phyloP scores from a whole-genome alignment of 2,113 vertebrate species.

The Carollia perspicillata region DNA sequence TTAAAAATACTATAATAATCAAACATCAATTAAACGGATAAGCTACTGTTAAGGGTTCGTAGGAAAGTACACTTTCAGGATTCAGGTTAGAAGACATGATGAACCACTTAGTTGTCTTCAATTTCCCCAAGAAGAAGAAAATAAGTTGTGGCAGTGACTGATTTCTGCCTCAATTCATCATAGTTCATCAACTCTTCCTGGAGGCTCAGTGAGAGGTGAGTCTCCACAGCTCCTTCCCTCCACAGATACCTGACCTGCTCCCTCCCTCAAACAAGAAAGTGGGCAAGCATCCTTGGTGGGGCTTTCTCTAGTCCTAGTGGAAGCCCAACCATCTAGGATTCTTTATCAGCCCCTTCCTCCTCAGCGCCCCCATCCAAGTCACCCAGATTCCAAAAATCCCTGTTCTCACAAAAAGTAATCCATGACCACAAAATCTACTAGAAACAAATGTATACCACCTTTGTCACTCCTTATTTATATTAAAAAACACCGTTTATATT shows the following conservation, averaged over 20 bases:
- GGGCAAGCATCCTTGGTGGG: neutral
- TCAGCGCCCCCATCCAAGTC: neutral
- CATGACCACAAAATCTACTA: neutral
- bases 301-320: neutral
- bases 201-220: neutral
- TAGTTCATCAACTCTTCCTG: neutral
- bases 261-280: neutral
- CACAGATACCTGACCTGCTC: neutral
- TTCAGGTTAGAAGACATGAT: neutral
- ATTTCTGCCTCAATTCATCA: constrained; percentile 2
- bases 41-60: neutral
- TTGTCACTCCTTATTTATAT: constrained; percentile 3
- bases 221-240: neutral
- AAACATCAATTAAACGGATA: constrained; percentile 23
- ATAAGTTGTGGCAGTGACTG: neutral
- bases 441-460: neutral
- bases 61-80: neutral
- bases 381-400: neutral
- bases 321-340: neutral
- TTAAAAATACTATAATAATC: neutral
- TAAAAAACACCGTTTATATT: neutral
- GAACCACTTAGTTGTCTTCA: neutral
- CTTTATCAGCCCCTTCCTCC: neutral
- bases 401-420: neutral
- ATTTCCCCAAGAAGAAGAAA: constrained; percentile 4